These are phyloP conservation scores for Sepiola atlantica DNA, from an alignment of 2,888 invertebrate genomes.

Conservation along the genomic window DNA sequence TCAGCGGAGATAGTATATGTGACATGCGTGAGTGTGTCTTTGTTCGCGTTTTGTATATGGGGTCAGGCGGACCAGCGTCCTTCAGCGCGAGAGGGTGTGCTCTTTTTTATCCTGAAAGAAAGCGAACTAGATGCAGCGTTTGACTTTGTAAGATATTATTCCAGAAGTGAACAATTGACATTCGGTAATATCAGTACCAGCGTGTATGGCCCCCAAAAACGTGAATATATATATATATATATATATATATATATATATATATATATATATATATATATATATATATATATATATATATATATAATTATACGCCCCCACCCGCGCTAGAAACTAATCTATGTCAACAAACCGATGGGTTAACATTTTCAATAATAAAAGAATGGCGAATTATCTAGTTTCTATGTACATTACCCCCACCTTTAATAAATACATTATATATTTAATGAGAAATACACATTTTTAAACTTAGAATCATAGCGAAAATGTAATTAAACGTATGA, in stretches of 20 bases:
- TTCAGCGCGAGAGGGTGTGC: neutral
- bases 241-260: neutral
- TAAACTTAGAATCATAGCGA: too few species aligned
- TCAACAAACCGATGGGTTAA: too few species aligned
- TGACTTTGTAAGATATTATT: neutral
- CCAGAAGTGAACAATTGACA: neutral
- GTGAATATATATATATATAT: neutral
- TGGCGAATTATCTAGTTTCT: too few species aligned
- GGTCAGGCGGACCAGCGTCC: neutral
- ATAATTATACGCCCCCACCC: too few species aligned
- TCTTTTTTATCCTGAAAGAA: neutral
- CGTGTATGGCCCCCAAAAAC: neutral
- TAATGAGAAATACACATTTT: too few species aligned
- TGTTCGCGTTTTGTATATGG: neutral
- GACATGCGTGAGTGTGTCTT: slow-evolving; percentile 32
- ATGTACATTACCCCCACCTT: too few species aligned
- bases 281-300: neutral
- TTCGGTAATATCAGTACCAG: neutral
- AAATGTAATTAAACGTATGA: too few species aligned
- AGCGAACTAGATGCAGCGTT: neutral
- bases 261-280: neutral
- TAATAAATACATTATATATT: too few species aligned
- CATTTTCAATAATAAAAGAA: too few species aligned
- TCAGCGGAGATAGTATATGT: slow-evolving; percentile 20
- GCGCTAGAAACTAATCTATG: too few species aligned